Base-by-base conservation (phyloP, 2,797 vertebrate genomes). In the Rhinoraja longicauda region DNA sequence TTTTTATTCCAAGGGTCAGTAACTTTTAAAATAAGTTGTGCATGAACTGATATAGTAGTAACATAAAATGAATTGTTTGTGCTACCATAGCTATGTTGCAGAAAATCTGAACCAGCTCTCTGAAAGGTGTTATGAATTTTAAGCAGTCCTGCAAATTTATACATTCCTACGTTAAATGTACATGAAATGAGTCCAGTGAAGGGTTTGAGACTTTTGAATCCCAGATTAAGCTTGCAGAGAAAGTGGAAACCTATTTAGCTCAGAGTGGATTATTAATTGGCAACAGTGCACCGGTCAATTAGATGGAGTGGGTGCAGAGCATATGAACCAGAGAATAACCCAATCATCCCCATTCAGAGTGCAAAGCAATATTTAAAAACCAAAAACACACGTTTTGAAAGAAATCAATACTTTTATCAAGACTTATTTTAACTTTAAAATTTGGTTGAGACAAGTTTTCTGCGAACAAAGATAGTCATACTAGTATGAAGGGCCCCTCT, bases 1-100 rank as follows among this genome's bases (percentile, higher is more conserved):
- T 97, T 94, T 99, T 99, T 94, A 79, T 99, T 94, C 98, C 99
- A n/a, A 97, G 99, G 97, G 99, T 99, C 94, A 97, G 97, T 92
- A 24, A 73, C 26, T 70, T 53, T 91, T 29, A 39, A 67, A 88
- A 21, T 88, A 67, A 88, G 62, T 64, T 6, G 19, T n/a, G 0
- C 17, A 62, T 88, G 84, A 67, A 12, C 17, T 67, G 17, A 64
- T 62, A 67, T 86, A 72, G 24, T 72, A 24, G 39, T n/a, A 53
- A 32, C 39, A 26, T 45, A 39, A 91, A 91, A 39, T 39, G 1
- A 39, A 24, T 29, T 84, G 26, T 90, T 90, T 90, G 62, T 90
- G 21, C 21, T 21, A 6, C 2, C 3, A 5, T 73, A 53, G 90
- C 24, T 45, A 29, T 92, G 24, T 73, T 75, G 13, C 1, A 17